phyloP scores from a whole-genome alignment of 2,888 invertebrate species.

The Ochropacha duplaris region DNA sequence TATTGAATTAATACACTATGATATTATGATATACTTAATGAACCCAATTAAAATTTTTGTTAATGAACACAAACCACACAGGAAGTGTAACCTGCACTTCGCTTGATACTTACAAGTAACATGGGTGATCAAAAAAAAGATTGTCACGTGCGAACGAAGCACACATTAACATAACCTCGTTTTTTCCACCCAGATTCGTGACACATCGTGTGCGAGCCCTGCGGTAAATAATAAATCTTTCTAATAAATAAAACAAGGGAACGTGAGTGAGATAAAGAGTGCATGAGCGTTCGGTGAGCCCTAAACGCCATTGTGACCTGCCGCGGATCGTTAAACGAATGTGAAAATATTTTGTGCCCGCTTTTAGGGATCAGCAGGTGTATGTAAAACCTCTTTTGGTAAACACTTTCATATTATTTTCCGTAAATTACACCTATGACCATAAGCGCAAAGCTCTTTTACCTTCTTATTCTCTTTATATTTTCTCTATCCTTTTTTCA shows the following conservation, averaged over 20 bases:
- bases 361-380: conserved; percentile 49
- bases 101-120: conserved; percentile 46
- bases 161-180: conserved; percentile 76
- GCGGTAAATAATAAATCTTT: conserved; percentile 82
- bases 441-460: too few relatives aligned
- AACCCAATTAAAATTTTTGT: conserved; percentile 10
- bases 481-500: too few relatives aligned
- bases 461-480: too few relatives aligned
- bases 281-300: conserved; percentile 80
- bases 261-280: conserved; percentile 79
- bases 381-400: background rate
- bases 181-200: conserved; percentile 78
- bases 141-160: conserved; percentile 69
- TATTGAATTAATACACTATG: background rate
- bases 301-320: conserved; percentile 71
- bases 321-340: conserved; percentile 78
- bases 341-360: conserved; percentile 74
- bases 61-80: conserved; percentile 30
- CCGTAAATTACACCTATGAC: background rate
- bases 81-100: conserved; percentile 33
- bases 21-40: background rate
- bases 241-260: conserved; percentile 82
- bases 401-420: background rate
- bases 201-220: conserved; percentile 79
- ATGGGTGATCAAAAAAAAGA: conserved; percentile 56